Conservation (phyloP, 1,140 invertebrate species). For the Calycopis cecrops region DNA sequence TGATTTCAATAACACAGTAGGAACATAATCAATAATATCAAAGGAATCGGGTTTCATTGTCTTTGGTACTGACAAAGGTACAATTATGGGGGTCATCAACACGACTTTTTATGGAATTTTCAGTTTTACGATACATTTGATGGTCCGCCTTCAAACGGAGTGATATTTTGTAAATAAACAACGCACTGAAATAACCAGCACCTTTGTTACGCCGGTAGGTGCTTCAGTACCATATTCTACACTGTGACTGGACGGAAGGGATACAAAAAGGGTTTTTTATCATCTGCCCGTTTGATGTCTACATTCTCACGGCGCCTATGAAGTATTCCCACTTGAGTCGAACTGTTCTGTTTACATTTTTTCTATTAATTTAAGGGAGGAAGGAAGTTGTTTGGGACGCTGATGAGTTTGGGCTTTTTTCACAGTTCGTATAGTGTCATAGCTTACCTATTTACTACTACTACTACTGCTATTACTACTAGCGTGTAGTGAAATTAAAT, state of each 20-base stretch:
- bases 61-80: slow-evolving; percentile 62
- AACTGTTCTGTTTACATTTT: slow-evolving; percentile 1
- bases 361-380: background rate
- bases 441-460: no score
- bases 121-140: slow-evolving; percentile 71
- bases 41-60: slow-evolving; percentile 61
- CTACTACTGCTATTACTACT: no score
- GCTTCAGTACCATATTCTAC: slow-evolving; percentile 43
- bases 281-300: slow-evolving; percentile 21
- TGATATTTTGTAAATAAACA: slow-evolving; percentile 75
- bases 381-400: no score
- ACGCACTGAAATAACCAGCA: slow-evolving; percentile 70
- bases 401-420: no score
- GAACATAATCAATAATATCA: slow-evolving; percentile 47
- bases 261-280: slow-evolving; percentile 36
- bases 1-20: slow-evolving; percentile 18
- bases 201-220: slow-evolving; percentile 67
- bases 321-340: slow-evolving; percentile 9
- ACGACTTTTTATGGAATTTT: slow-evolving; percentile 74
- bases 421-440: no score
- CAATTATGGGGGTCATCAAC: slow-evolving; percentile 73
- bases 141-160: slow-evolving; percentile 73
- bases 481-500: no score
- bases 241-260: slow-evolving; percentile 38
- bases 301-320: slow-evolving; percentile 21